phyloP scores from a whole-genome alignment of 1,140 invertebrate species.

The Aplysia californica region DNA sequence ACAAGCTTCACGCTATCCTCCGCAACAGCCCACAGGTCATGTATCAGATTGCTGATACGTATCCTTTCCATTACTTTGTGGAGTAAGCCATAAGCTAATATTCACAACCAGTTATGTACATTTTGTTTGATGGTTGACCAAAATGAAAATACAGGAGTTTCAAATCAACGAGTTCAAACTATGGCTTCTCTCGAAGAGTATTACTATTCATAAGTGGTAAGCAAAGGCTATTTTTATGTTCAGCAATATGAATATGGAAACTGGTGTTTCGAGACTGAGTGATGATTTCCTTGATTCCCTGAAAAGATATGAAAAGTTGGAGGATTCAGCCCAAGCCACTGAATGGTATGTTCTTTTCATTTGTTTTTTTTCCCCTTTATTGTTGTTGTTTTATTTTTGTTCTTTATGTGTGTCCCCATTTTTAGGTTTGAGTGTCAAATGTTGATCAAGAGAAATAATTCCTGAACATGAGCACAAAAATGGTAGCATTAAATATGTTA shows the following conservation, averaged over 20 bases:
- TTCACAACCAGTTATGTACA: too few species aligned
- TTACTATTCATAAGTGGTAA: too few species aligned
- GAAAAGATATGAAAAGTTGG: slow-evolving; percentile 76
- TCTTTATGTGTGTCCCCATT: neutral
- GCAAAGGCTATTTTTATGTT: too few species aligned
- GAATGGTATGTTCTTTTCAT: slow-evolving; percentile 71
- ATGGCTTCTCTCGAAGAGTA: too few species aligned
- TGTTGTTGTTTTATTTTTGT: neutral
- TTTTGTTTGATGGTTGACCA: too few species aligned
- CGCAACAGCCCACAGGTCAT: slow-evolving; percentile 84
- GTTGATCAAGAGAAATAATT: too few species aligned
- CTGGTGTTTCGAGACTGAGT: neutral
- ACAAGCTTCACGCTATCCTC: slow-evolving; percentile 84
- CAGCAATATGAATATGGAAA: neutral
- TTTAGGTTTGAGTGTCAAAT: too few species aligned
- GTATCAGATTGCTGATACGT: slow-evolving; percentile 86
- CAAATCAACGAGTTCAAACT: too few species aligned
- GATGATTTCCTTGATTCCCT: neutral
- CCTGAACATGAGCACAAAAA: too few species aligned
- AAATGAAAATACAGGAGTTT: too few species aligned
- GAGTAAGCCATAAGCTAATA: too few species aligned
- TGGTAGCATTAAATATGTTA: too few species aligned
- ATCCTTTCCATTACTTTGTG: slow-evolving; percentile 68
- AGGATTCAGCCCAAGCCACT: slow-evolving; percentile 81
- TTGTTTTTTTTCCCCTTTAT: neutral